Percentiles rank a stretch among this genome's conserved stretches.
phyloP scores from a whole-genome alignment of 2,888 invertebrate genomes.

The Microchrysa polita region DNA sequence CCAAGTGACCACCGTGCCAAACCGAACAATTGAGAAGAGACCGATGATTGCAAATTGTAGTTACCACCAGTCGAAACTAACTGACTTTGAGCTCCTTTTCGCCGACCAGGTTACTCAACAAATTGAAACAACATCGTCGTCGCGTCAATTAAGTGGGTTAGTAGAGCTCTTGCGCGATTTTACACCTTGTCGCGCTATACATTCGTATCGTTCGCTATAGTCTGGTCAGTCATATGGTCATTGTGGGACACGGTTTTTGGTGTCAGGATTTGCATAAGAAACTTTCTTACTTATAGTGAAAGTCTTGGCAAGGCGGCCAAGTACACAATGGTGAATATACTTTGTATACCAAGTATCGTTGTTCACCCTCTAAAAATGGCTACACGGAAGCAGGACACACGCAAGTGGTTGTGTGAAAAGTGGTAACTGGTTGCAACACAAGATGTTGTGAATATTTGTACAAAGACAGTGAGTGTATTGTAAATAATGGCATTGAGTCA shows the following conservation, averaged over 20 bases:
- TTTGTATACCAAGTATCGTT: background rate
- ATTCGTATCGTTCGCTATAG: background rate
- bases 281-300: background rate
- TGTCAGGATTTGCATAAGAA: conserved; percentile 40
- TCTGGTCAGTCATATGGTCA: conserved; percentile 27
- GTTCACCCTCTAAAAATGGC: conserved; percentile 7
- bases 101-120: conserved; percentile 9
- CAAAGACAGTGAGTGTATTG: no score
- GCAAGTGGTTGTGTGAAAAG: conserved; percentile 5
- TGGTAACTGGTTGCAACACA: no score
- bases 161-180: conserved; percentile 40
- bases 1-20: background rate
- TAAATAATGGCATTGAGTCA: no score
- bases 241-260: conserved; percentile 18
- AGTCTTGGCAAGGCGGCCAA: conserved; percentile 1
- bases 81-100: conserved; percentile 28
- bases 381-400: conserved; percentile 26
- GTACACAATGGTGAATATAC: conserved; percentile 23
- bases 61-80: conserved; percentile 15
- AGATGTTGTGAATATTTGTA: no score
- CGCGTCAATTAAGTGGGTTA: conserved; percentile 30
- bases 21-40: background rate
- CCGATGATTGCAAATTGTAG: conserved; percentile 18
- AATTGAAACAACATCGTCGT: conserved; percentile 15
- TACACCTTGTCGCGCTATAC: background rate